phyloP scores from a whole-genome alignment of 2,797 vertebrate species.

The Pseudochirops corinnae region DNA sequence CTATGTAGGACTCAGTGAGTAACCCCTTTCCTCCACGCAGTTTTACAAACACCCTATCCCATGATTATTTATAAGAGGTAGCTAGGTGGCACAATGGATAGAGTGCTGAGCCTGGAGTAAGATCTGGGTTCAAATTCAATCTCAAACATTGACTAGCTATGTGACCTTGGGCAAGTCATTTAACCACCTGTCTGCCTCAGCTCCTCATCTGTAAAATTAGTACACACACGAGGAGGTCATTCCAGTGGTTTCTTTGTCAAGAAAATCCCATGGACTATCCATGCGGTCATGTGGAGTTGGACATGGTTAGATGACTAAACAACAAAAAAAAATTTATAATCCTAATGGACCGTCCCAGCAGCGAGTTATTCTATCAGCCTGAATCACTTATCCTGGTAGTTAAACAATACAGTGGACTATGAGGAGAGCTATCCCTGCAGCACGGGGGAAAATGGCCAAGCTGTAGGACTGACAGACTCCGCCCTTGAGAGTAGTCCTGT shows the following conservation, averaged over 20 bases:
- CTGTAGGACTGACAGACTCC: not conserved
- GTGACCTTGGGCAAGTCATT: not conserved
- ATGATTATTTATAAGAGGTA: not conserved
- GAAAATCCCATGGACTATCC: not conserved
- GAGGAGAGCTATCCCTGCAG: not conserved
- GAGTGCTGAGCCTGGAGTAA: not conserved
- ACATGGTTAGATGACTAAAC: not conserved
- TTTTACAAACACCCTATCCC: not conserved
- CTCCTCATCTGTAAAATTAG: not conserved
- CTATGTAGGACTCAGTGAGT: not conserved
- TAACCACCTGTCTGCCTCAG: not conserved
- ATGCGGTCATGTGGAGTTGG: not conserved
- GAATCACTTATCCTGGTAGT: not conserved
- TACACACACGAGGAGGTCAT: not conserved
- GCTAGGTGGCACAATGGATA: too few species aligned
- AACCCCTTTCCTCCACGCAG: not conserved
- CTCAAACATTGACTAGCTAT: not conserved
- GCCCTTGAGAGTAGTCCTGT: not conserved
- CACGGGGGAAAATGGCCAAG: not conserved
- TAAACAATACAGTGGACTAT: not conserved
- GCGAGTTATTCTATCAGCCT: not conserved
- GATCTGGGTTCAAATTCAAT: not conserved
- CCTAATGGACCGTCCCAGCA: not conserved
- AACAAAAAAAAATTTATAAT: not conserved
- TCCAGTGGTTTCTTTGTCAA: not conserved